Evolutionary conservation across 53 echinoderm and acorn worm genomes (phyloP), one percentile per base, ranked within the genome.

Genomic region (Zoroaster sp.): DNA sequence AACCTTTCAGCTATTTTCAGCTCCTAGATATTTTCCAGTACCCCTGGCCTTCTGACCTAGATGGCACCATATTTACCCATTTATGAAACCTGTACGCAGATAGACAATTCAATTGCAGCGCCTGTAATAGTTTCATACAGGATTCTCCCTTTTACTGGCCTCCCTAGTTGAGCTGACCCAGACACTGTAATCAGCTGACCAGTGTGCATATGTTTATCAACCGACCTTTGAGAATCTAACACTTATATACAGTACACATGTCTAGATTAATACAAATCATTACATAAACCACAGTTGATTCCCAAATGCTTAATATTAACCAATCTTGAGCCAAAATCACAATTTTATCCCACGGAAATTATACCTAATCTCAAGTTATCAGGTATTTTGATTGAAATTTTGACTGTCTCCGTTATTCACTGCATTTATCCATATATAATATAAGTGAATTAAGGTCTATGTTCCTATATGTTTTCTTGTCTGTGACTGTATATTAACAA

Each of bases 111-210:
- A 59, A 59, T 59, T 28, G 63, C 23, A 59, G 63, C 10, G 55
- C 55, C 55, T 11, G 47, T 2, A 17, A 3, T 59, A 59, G 21
- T 25, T 59, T 59, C 63, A 59, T 28, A 4, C 28, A 9, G 63
- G 63, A 59, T 59, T 59, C 63, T 28, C 69, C 67, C 83, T 18
- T 40, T 44, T 14, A 35, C n/a, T 40, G 85, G 79, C 79, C 79
- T 38, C 85, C 21, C 81, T 37, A 5, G 8, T 2, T n/a, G 3
- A 4, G 3, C 14, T 30, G 49, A 85, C 85, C 85, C 85, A 85
- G 85, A 85, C 85, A 66, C 70, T 46, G 23, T 85, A 85, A 85
- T 85, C 85, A 85, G 70, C 70, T 85, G 83, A 17, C 40, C 51
- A 21, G 38, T 14, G 33, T n/a, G 78, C 71, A 49, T 85, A 81